These are phyloP conservation scores for Eueremaeus valkanovi DNA, from an alignment of 2,888 invertebrate genomes.

Conservation along the genomic window DNA sequence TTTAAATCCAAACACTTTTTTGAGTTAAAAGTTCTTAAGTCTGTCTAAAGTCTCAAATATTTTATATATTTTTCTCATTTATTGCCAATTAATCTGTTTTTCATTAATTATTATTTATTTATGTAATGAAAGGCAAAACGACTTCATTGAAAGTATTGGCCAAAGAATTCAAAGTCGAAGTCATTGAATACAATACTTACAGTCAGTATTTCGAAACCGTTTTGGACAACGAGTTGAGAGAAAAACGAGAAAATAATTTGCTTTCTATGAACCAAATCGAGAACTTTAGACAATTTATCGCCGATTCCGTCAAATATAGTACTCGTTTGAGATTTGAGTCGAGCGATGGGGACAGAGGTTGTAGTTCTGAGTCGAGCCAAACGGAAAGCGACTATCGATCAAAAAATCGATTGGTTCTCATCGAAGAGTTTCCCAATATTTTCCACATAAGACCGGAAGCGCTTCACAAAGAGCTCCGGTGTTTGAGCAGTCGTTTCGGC, in stretches of 20 bases:
- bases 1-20: too few relatives aligned
- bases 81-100: background rate
- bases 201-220: background rate
- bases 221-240: background rate
- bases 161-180: slow-evolving; percentile 25
- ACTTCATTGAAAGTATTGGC: slow-evolving; percentile 31
- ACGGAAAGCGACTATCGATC: background rate
- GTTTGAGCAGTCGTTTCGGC: background rate
- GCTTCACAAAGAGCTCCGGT: slow-evolving; percentile 28
- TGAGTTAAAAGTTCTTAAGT: too few relatives aligned
- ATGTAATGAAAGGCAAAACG: slow-evolving; percentile 20
- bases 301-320: background rate
- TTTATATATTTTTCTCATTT: too few relatives aligned
- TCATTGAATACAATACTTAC: slow-evolving; percentile 17
- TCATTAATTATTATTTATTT: background rate
- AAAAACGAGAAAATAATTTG: background rate
- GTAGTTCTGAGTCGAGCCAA: background rate
- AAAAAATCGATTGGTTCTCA: background rate
- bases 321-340: background rate
- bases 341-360: background rate
- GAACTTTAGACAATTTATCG: slow-evolving; percentile 5
- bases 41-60: too few relatives aligned
- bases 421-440: slow-evolving; percentile 30
- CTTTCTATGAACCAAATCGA: slow-evolving; percentile 12
- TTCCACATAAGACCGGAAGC: slow-evolving; percentile 24